Evolutionary conservation across 2,888 invertebrate species (phyloP).

Genomic region (Sesia apiformis): DNA sequence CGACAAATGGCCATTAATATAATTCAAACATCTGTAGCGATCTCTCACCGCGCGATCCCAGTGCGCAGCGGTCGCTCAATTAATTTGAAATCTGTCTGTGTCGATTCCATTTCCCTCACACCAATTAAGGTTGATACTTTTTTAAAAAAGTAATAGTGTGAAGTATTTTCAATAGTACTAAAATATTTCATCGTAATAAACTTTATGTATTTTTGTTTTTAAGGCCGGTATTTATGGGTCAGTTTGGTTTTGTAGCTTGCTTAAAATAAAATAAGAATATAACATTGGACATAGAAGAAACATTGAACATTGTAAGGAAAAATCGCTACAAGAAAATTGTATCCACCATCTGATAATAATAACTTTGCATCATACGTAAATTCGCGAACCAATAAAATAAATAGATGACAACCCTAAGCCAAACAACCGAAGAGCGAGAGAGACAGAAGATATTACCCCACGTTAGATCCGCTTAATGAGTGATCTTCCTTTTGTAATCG

Average conservation of each 20-base stretch:
- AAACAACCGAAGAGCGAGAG: background rate
- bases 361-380: too few relatives aligned
- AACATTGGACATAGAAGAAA: too few relatives aligned
- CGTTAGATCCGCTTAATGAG: conserved; percentile 7
- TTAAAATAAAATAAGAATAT: too few relatives aligned
- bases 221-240: too few relatives aligned
- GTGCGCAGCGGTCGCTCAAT: conserved; percentile 3
- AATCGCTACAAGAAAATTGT: too few relatives aligned
- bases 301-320: too few relatives aligned
- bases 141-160: too few relatives aligned
- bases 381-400: background rate
- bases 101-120: conserved; percentile 1
- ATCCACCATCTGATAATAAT: too few relatives aligned
- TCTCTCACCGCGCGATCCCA: background rate
- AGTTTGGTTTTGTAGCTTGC: too few relatives aligned
- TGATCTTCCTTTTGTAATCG: background rate
- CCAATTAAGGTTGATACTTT: background rate
- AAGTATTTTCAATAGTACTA: too few relatives aligned
- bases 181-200: too few relatives aligned
- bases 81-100: conserved; percentile 11
- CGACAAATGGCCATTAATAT: background rate
- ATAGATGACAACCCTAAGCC: background rate
- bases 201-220: too few relatives aligned
- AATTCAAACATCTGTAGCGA: conserved; percentile 1
- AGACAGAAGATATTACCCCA: conserved; percentile 2